Conservation (phyloP, 2,113 vertebrate species). For the Scatophagus argus region DNA sequence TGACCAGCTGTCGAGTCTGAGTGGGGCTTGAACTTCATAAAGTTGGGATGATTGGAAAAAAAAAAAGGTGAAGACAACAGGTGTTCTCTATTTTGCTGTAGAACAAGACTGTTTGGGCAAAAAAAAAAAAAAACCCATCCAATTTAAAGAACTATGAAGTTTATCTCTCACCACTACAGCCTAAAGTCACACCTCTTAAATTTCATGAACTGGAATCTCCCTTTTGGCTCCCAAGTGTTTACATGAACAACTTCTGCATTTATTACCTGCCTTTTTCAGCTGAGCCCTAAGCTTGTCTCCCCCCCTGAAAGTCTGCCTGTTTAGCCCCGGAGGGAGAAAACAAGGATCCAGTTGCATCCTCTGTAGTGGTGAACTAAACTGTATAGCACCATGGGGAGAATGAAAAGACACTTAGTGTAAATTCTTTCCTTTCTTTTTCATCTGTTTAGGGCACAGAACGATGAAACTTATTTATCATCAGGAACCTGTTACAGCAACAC, state of each 20-base stretch:
- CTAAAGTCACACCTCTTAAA: neutral
- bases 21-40: neutral
- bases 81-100: neutral
- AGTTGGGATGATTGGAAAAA: neutral
- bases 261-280: constrained; percentile 3
- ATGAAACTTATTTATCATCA: neutral
- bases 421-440: neutral
- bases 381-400: neutral
- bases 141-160: neutral
- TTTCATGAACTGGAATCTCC: neutral
- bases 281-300: neutral
- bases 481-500: neutral
- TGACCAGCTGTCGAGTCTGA: neutral
- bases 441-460: neutral
- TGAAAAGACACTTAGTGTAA: neutral
- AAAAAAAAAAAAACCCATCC: no score
- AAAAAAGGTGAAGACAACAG: constrained; percentile 1
- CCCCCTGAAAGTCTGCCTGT: neutral
- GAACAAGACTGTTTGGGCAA: no score
- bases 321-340: neutral
- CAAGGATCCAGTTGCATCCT: constrained; percentile 31
- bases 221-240: constrained; percentile 18
- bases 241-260: neutral
- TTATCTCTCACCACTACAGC: neutral
- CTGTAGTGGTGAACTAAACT: neutral